Conservation (phyloP, 2,113 vertebrate species). For the Erythrolamprus reginae region DNA sequence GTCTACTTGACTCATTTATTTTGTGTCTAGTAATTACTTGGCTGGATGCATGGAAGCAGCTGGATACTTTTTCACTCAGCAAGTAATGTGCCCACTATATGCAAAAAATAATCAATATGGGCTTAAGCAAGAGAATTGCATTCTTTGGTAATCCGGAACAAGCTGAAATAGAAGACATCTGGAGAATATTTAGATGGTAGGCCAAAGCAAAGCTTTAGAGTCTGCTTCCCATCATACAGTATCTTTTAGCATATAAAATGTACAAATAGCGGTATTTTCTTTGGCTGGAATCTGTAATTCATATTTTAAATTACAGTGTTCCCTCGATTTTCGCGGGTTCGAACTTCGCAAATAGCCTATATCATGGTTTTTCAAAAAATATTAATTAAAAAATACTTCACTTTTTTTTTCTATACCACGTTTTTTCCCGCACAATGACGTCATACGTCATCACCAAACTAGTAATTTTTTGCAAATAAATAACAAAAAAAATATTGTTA, state of each 20-base stretch:
- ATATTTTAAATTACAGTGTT: not conserved
- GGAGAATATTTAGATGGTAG: not conserved
- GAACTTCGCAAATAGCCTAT: no score
- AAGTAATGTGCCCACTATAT: not conserved
- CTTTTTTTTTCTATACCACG: no score
- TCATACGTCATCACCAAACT: no score
- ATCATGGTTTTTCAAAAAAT: no score
- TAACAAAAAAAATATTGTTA: no score
- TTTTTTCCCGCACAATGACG: no score
- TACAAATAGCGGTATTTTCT: not conserved
- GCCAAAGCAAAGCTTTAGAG: not conserved
- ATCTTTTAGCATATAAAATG: not conserved
- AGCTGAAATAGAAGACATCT: not conserved
- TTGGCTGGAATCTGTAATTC: not conserved
- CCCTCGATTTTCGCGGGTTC: no score
- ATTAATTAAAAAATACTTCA: no score
- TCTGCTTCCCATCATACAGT: not conserved
- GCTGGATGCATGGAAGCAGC: not conserved
- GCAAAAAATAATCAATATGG: not conserved
- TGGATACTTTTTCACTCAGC: slow-evolving; percentile 4
- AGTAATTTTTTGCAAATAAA: no score
- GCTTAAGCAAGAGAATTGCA: not conserved
- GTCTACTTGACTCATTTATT: slow-evolving; percentile 3
- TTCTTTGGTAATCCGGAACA: not conserved
- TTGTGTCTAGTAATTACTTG: slow-evolving; percentile 6